A percentile compares a stretch with the other conserved stretches of the same genome.
phyloP scores from a whole-genome alignment of 2,888 invertebrate genomes.

The Embidobia sp. region DNA sequence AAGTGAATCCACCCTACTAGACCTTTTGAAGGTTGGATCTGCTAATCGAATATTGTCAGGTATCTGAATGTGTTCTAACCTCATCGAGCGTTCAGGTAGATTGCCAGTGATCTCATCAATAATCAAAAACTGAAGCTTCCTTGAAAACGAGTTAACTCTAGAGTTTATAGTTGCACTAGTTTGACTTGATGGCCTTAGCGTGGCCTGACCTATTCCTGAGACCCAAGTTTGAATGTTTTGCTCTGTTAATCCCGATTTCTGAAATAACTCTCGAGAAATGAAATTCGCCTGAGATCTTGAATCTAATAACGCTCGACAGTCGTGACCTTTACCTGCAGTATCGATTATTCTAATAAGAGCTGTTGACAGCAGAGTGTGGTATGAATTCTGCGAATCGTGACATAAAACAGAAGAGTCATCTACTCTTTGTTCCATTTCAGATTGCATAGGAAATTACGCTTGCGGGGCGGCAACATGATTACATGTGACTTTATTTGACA shows the following conservation, averaged over 20 bases:
- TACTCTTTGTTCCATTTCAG: too few relatives aligned
- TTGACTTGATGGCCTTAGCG: neutral
- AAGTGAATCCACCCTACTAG: conserved; percentile 4
- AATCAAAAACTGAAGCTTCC: neutral
- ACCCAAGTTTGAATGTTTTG: neutral
- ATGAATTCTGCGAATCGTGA: too few relatives aligned
- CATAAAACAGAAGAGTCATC: too few relatives aligned
- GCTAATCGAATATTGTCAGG: conserved; percentile 10
- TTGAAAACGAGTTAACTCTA: neutral
- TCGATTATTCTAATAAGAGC: neutral
- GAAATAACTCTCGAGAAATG: neutral
- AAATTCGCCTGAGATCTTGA: neutral
- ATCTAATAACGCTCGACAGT: neutral
- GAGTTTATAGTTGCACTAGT: neutral
- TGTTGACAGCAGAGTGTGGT: neutral
- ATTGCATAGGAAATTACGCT: too few relatives aligned
- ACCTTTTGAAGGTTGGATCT: neutral
- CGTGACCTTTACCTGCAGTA: neutral
- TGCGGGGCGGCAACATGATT: too few relatives aligned
- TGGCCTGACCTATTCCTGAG: neutral
- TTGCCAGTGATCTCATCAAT: neutral
- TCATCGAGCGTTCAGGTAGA: neutral
- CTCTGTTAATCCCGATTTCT: neutral
- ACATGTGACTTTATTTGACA: too few relatives aligned
- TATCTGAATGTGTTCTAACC: neutral